A percentile compares a stretch with the other conserved stretches of the same genome.
These are phyloP conservation scores for Scaptomyza polygonia DNA, from an alignment of 2,888 invertebrate genomes.

Conservation along the genomic window DNA sequence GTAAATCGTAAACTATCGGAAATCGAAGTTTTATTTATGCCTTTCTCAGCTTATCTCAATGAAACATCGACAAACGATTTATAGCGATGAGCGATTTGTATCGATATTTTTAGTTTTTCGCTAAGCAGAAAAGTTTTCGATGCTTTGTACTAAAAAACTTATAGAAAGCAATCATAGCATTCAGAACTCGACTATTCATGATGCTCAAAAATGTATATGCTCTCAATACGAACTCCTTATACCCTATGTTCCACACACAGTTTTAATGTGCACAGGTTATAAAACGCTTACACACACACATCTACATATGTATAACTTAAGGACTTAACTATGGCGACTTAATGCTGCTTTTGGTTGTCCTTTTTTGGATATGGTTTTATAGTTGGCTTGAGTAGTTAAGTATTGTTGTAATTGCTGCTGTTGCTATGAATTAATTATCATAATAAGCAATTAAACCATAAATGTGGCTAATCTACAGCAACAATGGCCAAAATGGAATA, in stretches of 20 bases:
- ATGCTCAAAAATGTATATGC: too few species aligned
- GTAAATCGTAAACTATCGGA: not conserved
- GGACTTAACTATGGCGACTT: conserved; percentile 29
- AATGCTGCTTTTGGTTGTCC: conserved; percentile 20
- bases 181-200: too few species aligned
- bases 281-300: conserved; percentile 1
- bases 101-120: too few species aligned
- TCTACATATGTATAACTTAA: conserved; percentile 1
- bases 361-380: conserved; percentile 66
- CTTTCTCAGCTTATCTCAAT: too few species aligned
- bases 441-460: conserved; percentile 62
- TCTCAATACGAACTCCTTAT: too few species aligned
- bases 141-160: too few species aligned
- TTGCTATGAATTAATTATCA: conserved; percentile 69
- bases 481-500: conserved; percentile 17
- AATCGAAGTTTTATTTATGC: too few species aligned
- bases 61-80: too few species aligned
- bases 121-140: too few species aligned
- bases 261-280: not conserved
- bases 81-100: too few species aligned
- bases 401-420: conserved; percentile 35
- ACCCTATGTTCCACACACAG: too few species aligned
- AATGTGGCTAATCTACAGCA: conserved; percentile 5
- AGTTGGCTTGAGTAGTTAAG: conserved; percentile 44
- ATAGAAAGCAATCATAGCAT: too few species aligned